Evolutionary conservation across 92 coral and sea anemone genomes (phyloP).

Genomic region (Phenganax marumi): DNA sequence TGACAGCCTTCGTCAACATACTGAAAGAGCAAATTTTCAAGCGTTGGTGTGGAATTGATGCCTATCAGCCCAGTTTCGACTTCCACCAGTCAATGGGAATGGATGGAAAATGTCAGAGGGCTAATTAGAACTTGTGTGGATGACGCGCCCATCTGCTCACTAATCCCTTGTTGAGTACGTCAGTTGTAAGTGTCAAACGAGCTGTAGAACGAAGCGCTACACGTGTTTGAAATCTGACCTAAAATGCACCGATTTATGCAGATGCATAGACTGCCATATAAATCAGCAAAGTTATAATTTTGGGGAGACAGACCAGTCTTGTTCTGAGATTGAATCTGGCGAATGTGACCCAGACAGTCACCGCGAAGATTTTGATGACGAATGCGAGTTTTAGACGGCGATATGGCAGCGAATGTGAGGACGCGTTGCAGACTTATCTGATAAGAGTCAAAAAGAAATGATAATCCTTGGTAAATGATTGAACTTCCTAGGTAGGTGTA

Average conservation of each 20-base stretch:
- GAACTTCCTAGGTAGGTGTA: too few species aligned
- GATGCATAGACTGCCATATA: neutral
- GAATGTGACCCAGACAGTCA: too few species aligned
- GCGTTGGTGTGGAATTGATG: conserved; percentile 36
- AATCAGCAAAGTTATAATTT: too few species aligned
- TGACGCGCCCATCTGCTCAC: conserved; percentile 40
- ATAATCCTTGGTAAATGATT: too few species aligned
- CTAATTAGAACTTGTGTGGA: conserved; percentile 3
- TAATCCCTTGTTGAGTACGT: conserved; percentile 40
- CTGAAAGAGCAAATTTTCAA: conserved; percentile 36
- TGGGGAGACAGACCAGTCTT: too few species aligned
- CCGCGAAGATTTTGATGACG: too few species aligned
- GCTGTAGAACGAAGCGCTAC: conserved; percentile 38
- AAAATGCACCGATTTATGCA: conserved; percentile 42
- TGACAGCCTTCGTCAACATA: conserved; percentile 32
- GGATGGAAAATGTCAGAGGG: conserved; percentile 28
- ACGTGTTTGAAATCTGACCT: conserved; percentile 17
- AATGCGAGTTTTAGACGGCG: too few species aligned
- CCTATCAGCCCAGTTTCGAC: neutral
- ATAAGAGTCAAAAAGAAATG: too few species aligned
- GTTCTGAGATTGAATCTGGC: too few species aligned
- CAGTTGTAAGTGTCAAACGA: conserved; percentile 26
- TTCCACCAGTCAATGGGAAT: conserved; percentile 39
- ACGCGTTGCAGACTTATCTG: too few species aligned
- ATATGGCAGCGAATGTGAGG: too few species aligned